Base-by-base conservation (phyloP, 2,113 vertebrate genomes). In the Trogon surrucura region DNA sequence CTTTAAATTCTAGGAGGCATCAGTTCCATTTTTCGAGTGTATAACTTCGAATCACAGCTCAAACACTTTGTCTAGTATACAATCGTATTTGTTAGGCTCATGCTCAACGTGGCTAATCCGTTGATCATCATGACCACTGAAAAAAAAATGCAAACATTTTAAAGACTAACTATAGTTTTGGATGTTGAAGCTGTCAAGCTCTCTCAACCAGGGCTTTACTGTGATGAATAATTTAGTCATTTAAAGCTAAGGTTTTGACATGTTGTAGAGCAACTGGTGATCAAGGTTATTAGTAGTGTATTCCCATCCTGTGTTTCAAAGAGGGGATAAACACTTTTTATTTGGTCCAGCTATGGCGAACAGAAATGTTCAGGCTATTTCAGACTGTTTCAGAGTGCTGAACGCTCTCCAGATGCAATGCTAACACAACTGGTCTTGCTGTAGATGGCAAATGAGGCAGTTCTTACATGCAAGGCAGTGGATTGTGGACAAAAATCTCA, bases 61-160 rank as follows among this genome's bases (percentile, higher is more conserved):
- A 78, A 64, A 77, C 34, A 32, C 8, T 62, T n/a, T 57, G 50
- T 44, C 21, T 45, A 23, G 11, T 73, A 21, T 32, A 29, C 10
- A 36, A 32, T 9, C 64, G 20, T 36, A 25, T 54, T 62, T 91
- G 50, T 48, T 10, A 85, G 11, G 12, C 9, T 19, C 6, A 4
- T 41, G 26, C 7, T 89, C 34, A 87, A 10, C 2, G 67, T 85
- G 18, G 16, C 5, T 58, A 56, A 23, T 16, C 16, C 29, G 17
- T 48, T 58, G 29, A 53, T 67, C 0, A 0, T 57, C 34, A 41
- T 5, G 7, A 67, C 11, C 69, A 69, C 1, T 41, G 27, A 30
- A 44, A 78, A 84, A 84, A 85, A 67, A 48, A 1, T 25, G 26
- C 48, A 15, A 75, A 47, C 1, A 54, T 16, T 82, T 79, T 45